Conservation (phyloP, 2,113 vertebrate genomes). For the Lucifuga dentata region DNA sequence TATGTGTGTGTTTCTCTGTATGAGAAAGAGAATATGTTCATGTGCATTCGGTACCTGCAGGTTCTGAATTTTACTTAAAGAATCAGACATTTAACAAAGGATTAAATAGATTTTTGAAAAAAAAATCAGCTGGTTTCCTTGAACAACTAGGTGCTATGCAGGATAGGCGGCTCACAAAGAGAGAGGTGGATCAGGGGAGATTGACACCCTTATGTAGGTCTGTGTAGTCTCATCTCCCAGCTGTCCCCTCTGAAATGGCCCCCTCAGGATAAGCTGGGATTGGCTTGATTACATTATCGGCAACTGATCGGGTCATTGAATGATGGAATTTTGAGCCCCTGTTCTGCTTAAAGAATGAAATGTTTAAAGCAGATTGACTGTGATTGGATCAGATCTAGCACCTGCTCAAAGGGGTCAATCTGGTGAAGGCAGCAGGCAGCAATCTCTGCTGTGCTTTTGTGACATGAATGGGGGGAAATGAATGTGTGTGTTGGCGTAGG, state of each 20-base stretch:
- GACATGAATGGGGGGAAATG: slow-evolving; percentile 66
- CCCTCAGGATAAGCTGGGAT: slow-evolving; percentile 78
- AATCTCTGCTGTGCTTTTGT: slow-evolving; percentile 76
- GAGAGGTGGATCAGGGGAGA: slow-evolving; percentile 71
- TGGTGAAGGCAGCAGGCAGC: slow-evolving; percentile 74
- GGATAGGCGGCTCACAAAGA: slow-evolving; percentile 56
- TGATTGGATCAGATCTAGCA: slow-evolving; percentile 81
- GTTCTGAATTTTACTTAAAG: slow-evolving; percentile 27
- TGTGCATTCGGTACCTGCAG: slow-evolving; percentile 29
- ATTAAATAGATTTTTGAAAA: slow-evolving; percentile 55
- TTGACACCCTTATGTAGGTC: slow-evolving; percentile 77
- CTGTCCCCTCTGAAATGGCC: slow-evolving; percentile 74
- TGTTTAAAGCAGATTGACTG: slow-evolving; percentile 81
- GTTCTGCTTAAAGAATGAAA: slow-evolving; percentile 79
- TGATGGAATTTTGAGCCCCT: slow-evolving; percentile 81
- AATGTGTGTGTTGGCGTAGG: slow-evolving; percentile 60
- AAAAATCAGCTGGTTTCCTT: slow-evolving; percentile 31
- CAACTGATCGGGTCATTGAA: slow-evolving; percentile 79
- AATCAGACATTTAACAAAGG: slow-evolving; percentile 47
- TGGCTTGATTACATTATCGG: slow-evolving; percentile 82
- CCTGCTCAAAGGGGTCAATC: slow-evolving; percentile 81
- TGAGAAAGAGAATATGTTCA: neutral
- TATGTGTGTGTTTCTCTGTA: slow-evolving; percentile 19
- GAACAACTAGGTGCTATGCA: slow-evolving; percentile 13
- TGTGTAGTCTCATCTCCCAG: slow-evolving; percentile 69